phyloP scores from a whole-genome alignment of 2,888 invertebrate species.

The Agapetus fuscipes region DNA sequence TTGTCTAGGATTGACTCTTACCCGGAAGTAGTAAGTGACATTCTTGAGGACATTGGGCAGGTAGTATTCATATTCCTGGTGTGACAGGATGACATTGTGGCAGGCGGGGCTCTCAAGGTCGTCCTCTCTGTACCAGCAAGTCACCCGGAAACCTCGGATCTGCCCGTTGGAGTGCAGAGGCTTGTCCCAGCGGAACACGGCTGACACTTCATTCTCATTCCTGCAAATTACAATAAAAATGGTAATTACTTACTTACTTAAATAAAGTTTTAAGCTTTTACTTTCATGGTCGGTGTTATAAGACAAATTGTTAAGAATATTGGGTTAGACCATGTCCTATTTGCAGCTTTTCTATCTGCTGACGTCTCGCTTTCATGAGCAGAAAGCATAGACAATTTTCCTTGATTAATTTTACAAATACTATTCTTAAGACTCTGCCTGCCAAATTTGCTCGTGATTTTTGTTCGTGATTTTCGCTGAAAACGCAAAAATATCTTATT shows the following conservation, averaged over 20 bases:
- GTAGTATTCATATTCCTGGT: constrained; percentile 46
- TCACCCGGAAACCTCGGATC: constrained; percentile 60
- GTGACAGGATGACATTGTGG: constrained; percentile 40
- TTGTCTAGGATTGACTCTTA: constrained; percentile 30
- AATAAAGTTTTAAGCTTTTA: too few relatives aligned
- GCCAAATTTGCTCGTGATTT: too few relatives aligned
- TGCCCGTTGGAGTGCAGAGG: constrained; percentile 68
- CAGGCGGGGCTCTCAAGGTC: constrained; percentile 42
- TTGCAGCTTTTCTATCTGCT: too few relatives aligned
- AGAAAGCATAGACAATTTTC: too few relatives aligned
- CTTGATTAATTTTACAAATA: too few relatives aligned
- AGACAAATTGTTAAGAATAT: constrained; percentile 20
- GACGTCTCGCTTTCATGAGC: too few relatives aligned
- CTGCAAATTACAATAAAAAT: constrained; percentile 11
- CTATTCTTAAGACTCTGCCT: too few relatives aligned
- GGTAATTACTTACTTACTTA: too few relatives aligned
- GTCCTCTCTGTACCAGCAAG: constrained; percentile 53
- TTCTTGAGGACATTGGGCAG: constrained; percentile 48
- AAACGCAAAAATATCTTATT: too few relatives aligned
- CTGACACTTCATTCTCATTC: constrained; percentile 33
- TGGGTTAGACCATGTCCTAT: background rate
- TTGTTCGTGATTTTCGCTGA: too few relatives aligned
- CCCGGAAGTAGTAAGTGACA: constrained; percentile 59
- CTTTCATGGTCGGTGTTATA: too few relatives aligned
- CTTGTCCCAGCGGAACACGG: constrained; percentile 71